A percentile compares a stretch with the other conserved stretches of the same genome.
These are phyloP conservation scores for Phragmatobia fuliginosa DNA, from an alignment of 2,888 invertebrate genomes.

Conservation along the genomic window DNA sequence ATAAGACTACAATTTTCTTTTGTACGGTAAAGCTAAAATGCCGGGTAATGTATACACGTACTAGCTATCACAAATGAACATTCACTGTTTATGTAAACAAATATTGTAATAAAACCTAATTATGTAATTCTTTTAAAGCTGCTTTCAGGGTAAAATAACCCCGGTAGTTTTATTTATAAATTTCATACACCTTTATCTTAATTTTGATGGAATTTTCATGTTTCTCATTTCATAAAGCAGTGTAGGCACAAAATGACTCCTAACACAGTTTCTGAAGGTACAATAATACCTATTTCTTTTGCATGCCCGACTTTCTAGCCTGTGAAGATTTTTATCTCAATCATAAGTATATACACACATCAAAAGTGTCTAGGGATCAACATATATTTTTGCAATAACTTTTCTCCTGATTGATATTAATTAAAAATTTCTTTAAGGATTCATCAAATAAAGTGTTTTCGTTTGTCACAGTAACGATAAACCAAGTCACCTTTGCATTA, in stretches of 20 bases:
- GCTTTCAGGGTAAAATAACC: neutral
- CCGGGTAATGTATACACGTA: neutral
- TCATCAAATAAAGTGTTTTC: too few species aligned
- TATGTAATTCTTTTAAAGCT: neutral
- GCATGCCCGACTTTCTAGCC: neutral
- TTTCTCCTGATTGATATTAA: too few species aligned
- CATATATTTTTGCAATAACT: too few species aligned
- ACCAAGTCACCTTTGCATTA: too few species aligned
- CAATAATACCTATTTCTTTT: neutral
- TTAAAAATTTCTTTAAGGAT: too few species aligned
- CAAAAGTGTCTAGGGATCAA: too few species aligned
- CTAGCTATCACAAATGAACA: constrained; percentile 1
- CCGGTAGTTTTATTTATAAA: neutral
- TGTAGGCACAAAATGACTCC: too few species aligned
- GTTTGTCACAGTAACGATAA: too few species aligned
- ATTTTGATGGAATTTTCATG: neutral
- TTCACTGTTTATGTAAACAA: neutral
- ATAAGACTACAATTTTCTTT: constrained; percentile 6
- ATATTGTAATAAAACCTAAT: neutral
- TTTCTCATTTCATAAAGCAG: neutral
- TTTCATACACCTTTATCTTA: neutral
- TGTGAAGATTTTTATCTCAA: too few species aligned
- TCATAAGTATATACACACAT: too few species aligned
- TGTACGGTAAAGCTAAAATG: neutral
- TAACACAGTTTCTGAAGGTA: too few species aligned